These are phyloP conservation scores for Nematolebias whitei DNA, from an alignment of 2,113 vertebrate genomes.

Conservation along the genomic window DNA sequence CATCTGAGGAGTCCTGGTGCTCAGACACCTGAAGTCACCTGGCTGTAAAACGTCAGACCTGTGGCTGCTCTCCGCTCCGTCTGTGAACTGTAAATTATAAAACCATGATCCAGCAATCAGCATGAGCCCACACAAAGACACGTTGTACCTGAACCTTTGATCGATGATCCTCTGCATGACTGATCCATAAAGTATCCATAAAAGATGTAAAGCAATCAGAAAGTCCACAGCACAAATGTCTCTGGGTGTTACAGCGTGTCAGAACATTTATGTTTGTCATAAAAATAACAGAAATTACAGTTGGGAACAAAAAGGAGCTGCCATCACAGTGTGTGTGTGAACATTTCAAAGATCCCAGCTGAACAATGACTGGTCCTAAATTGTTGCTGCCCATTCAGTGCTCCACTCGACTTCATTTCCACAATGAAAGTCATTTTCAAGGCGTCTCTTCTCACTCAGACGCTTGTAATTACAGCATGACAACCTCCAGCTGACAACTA, in stretches of 20 bases:
- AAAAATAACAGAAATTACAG: not conserved
- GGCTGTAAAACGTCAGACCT: too few species aligned
- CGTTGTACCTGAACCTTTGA: constrained; percentile 54
- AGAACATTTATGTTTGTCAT: too few species aligned
- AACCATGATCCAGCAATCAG: constrained; percentile 6
- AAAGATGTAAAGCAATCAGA: not conserved
- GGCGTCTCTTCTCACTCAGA: not conserved
- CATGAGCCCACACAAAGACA: not conserved
- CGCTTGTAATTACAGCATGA: not conserved
- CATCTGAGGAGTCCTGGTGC: not conserved
- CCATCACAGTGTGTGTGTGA: too few species aligned
- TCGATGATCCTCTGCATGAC: constrained; percentile 3
- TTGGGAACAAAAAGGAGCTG: too few species aligned
- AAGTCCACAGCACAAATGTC: too few species aligned
- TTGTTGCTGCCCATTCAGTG: too few species aligned
- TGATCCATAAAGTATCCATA: constrained; percentile 42
- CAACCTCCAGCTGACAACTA: not conserved
- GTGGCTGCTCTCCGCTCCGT: constrained; percentile 2
- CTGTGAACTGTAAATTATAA: constrained; percentile 19
- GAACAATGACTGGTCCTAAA: too few species aligned
- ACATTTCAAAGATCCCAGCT: too few species aligned
- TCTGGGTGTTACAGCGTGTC: too few species aligned
- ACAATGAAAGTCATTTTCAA: not conserved
- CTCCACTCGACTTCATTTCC: not conserved
- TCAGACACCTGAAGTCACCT: too few species aligned